phyloP scores from a whole-genome alignment of 2,888 invertebrate genomes.

The Apocheima hispidaria region DNA sequence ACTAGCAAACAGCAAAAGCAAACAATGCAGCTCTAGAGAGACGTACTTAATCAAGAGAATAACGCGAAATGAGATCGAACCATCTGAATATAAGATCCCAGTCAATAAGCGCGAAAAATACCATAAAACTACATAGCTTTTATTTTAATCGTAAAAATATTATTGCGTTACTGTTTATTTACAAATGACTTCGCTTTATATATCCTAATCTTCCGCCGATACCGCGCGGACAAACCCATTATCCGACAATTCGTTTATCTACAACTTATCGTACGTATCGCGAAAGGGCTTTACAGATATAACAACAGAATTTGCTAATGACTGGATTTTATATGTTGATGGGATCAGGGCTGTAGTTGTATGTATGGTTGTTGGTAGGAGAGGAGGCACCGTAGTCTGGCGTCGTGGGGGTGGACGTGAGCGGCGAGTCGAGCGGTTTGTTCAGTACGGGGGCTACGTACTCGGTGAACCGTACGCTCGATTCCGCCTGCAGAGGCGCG shows the following conservation, averaged over 20 bases:
- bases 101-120: conserved; percentile 43
- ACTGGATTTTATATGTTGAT: conserved; percentile 73
- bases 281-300: conserved; percentile 53
- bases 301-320: conserved; percentile 43
- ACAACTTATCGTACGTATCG: conserved; percentile 45
- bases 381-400: conserved; percentile 83
- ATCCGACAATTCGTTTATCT: conserved; percentile 45
- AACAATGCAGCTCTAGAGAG: background rate
- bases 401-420: conserved; percentile 69
- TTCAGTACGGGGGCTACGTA: conserved; percentile 86
- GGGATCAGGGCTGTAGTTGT: conserved; percentile 72
- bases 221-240: conserved; percentile 41
- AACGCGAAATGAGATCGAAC: conserved; percentile 8
- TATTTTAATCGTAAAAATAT: conserved; percentile 68
- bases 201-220: conserved; percentile 41
- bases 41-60: background rate
- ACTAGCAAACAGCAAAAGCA: background rate
- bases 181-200: conserved; percentile 52
- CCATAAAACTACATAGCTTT: conserved; percentile 39
- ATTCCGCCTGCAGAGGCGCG: conserved; percentile 77
- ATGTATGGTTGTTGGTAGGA: conserved; percentile 66
- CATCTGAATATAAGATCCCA: conserved; percentile 56
- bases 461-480: conserved; percentile 78
- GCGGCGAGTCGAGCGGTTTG: conserved; percentile 79
- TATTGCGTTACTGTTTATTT: conserved; percentile 65